Conservation (phyloP, 2,888 invertebrate species). For the Cephus pygmeus region DNA sequence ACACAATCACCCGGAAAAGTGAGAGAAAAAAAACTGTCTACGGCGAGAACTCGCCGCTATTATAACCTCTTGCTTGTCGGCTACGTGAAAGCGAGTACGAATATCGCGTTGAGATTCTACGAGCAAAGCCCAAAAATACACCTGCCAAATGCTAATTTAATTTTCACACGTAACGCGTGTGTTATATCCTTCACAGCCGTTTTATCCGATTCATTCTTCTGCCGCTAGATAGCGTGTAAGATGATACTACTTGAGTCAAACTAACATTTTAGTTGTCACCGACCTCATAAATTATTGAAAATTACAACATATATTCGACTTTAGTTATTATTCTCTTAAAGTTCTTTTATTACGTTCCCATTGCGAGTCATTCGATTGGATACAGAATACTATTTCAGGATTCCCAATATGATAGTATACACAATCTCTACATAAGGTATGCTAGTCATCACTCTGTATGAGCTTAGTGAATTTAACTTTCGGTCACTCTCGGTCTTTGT, state of each 20-base stretch:
- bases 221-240: not conserved
- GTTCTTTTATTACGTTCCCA: not conserved
- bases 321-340: not conserved
- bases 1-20: not conserved
- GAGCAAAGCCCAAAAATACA: constrained; percentile 31
- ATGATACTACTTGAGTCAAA: not conserved
- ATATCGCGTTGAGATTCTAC: constrained; percentile 22
- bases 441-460: not conserved
- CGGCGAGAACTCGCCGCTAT: not conserved
- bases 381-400: not conserved
- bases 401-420: too few relatives aligned
- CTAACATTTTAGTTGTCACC: not conserved
- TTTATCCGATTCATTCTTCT: constrained; percentile 10
- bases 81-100: not conserved
- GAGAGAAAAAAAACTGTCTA: not conserved
- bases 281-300: not conserved
- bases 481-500: not conserved
- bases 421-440: not conserved
- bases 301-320: not conserved
- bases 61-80: not conserved
- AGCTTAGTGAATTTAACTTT: not conserved
- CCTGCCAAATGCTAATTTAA: constrained; percentile 39
- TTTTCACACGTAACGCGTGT: constrained; percentile 39
- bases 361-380: constrained; percentile 38
- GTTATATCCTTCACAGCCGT: constrained; percentile 31